Base-by-base conservation (phyloP, 2,888 invertebrate genomes). In the Smittia sp. region DNA sequence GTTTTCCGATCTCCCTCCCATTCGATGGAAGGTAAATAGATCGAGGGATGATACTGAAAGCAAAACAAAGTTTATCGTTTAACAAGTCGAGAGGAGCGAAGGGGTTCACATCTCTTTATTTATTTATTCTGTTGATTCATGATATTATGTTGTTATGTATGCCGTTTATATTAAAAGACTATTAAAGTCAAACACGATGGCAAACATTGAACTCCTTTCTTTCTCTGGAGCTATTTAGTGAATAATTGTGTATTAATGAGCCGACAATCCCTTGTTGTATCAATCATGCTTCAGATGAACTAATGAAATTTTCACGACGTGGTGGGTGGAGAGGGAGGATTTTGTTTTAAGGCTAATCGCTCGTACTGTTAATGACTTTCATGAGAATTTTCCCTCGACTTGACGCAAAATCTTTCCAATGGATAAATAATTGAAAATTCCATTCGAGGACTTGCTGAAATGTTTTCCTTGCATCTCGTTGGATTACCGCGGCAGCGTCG, bases 141-240 rank as follows among this genome's bases (percentile, higher is more conserved):
- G 22, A 27, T n/a, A 63, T 63, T 27, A 63, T 58, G 58, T 27
- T 63, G 20, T 58, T 58, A 58, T 58, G 18, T 63, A 58, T 18
- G 58, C 18, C n/a, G 2, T 22, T 58, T 7, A 22, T 27, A 63
- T 25, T 63, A 63, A 39, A 67, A 67, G 38, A 32, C 27, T 69
- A 69, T 69, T 69, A 69, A 69, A 69, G 69, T 69, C 54, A 69
- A 69, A 69, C 54, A 69, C 15, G 25, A 25, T 46, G 15, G 52
- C 15, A 69, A 69, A 69, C 69, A 69, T 69, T 54, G 39, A 66
- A 66, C 27, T 66, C 27, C 20, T 38, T n/a, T 58, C 24, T 22
- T 63, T 24, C 63, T 24, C 27, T 27, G 1, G 25, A 27, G 25
- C 27, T 63, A 63, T 63, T 58, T 22, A 58, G 20, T 18, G 58